These are phyloP conservation scores for Agonopterix heracliana DNA, from an alignment of 2,888 invertebrate species.

Conservation along the genomic window DNA sequence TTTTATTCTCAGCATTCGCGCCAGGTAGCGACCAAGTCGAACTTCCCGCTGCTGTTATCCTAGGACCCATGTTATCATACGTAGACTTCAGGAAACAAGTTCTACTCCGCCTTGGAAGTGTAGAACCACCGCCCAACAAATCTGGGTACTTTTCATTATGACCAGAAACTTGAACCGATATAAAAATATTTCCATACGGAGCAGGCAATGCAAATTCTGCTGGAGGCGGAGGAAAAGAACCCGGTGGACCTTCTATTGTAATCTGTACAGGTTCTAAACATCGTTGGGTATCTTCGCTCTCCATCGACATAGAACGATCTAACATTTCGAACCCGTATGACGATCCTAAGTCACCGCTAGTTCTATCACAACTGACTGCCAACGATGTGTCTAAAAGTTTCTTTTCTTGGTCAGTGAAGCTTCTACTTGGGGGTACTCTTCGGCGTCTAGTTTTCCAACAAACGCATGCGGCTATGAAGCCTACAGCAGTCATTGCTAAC, in stretches of 20 bases:
- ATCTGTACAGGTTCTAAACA: constrained; percentile 78
- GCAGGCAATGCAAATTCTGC: constrained; percentile 68
- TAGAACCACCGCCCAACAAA: constrained; percentile 75
- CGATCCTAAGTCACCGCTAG: constrained; percentile 79
- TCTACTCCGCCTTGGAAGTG: constrained; percentile 68
- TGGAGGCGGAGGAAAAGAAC: constrained; percentile 62
- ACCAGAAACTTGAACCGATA: constrained; percentile 87
- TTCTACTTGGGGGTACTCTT: constrained; percentile 79
- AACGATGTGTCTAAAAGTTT: constrained; percentile 87
- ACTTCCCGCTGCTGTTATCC: constrained; percentile 92
- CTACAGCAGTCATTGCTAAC: constrained; percentile 79
- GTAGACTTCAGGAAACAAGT: constrained; percentile 78
- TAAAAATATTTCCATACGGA: constrained; percentile 85
- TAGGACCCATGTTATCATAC: constrained; percentile 93
- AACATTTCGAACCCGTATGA: constrained; percentile 73
- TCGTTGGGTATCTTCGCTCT: constrained; percentile 62
- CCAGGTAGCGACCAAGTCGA: constrained; percentile 89
- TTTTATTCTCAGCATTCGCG: constrained; percentile 44
- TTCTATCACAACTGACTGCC: constrained; percentile 78
- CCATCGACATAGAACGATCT: constrained; percentile 64
- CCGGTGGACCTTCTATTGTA: constrained; percentile 72
- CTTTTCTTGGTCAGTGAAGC: constrained; percentile 92
- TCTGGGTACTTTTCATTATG: constrained; percentile 86
- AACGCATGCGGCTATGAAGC: constrained; percentile 67
- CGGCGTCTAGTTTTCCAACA: constrained; percentile 83